phyloP scores from a whole-genome alignment of 2,797 vertebrate species.

The Jordanella pulchra region DNA sequence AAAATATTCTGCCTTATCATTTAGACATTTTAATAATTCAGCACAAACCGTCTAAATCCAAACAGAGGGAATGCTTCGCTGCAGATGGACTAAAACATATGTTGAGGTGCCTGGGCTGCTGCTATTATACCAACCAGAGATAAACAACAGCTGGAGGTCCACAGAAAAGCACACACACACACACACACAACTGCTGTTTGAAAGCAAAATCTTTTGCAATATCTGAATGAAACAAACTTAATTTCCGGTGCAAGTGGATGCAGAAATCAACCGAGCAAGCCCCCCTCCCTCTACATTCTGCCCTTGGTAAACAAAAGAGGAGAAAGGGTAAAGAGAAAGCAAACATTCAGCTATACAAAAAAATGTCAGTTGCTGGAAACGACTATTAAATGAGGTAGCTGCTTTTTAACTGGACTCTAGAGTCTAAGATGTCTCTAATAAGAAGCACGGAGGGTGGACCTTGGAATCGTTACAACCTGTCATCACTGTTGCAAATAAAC shows the following conservation, averaged over 20 bases:
- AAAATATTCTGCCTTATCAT: conserved; percentile 26
- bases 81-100: not conserved
- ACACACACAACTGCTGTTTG: conserved; percentile 18
- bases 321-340: conserved; percentile 50
- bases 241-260: conserved; percentile 50
- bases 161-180: conserved; percentile 7
- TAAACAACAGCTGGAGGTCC: conserved; percentile 35
- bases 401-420: conserved; percentile 36
- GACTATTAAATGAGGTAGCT: conserved; percentile 25
- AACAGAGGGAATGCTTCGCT: conserved; percentile 7
- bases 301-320: conserved; percentile 50
- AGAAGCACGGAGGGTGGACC: conserved; percentile 1
- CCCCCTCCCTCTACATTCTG: conserved; percentile 51
- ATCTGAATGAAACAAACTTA: conserved; percentile 40
- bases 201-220: conserved; percentile 10
- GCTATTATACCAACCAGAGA: conserved; percentile 45
- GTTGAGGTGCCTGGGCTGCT: conserved; percentile 4
- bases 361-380: conserved; percentile 57
- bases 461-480: not conserved
- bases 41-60: conserved; percentile 9
- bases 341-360: conserved; percentile 57
- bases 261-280: conserved; percentile 21
- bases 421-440: not conserved
- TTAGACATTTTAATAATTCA: conserved; percentile 5
- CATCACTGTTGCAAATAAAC: not conserved